A percentile compares a stretch with the other conserved stretches of the same genome.
These are phyloP conservation scores for Pseudomyrmex concolor DNA, from an alignment of 1,140 invertebrate genomes.

Conservation along the genomic window DNA sequence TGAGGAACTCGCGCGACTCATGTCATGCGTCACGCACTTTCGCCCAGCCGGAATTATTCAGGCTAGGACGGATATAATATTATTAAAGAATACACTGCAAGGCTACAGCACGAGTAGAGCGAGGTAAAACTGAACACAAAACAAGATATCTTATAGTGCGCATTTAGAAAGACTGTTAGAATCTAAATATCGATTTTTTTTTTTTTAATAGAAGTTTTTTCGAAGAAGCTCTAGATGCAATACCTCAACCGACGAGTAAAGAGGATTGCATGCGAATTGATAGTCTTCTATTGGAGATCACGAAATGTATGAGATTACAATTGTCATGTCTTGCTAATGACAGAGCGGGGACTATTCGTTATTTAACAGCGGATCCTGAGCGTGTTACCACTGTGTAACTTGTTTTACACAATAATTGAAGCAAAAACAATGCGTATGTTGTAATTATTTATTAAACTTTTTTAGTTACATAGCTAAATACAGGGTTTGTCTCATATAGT, in stretches of 20 bases:
- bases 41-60: slow-evolving; percentile 89
- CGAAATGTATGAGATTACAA: slow-evolving; percentile 81
- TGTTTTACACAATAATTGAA: not conserved
- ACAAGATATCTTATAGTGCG: not conserved
- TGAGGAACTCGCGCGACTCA: slow-evolving; percentile 94
- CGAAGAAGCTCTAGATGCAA: slow-evolving; percentile 87
- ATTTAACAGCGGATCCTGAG: slow-evolving; percentile 65
- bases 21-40: slow-evolving; percentile 91
- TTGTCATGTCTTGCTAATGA: slow-evolving; percentile 78
- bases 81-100: slow-evolving; percentile 86
- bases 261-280: slow-evolving; percentile 81
- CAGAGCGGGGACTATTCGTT: slow-evolving; percentile 60
- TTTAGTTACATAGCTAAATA: too few relatives aligned
- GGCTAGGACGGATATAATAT: slow-evolving; percentile 87
- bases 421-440: not conserved
- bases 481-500: too few relatives aligned
- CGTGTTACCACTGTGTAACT: slow-evolving; percentile 75
- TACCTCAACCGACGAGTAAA: slow-evolving; percentile 84
- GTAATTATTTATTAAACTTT: slow-evolving; percentile 52
- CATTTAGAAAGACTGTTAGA: not conserved
- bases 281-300: slow-evolving; percentile 79
- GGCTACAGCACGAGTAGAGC: slow-evolving; percentile 86
- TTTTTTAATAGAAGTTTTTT: slow-evolving; percentile 85
- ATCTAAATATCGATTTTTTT: slow-evolving; percentile 24
- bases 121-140: slow-evolving; percentile 80